Evolutionary conservation across 2,888 invertebrate species (phyloP).

Genomic region (Balanococcus diminutus): DNA sequence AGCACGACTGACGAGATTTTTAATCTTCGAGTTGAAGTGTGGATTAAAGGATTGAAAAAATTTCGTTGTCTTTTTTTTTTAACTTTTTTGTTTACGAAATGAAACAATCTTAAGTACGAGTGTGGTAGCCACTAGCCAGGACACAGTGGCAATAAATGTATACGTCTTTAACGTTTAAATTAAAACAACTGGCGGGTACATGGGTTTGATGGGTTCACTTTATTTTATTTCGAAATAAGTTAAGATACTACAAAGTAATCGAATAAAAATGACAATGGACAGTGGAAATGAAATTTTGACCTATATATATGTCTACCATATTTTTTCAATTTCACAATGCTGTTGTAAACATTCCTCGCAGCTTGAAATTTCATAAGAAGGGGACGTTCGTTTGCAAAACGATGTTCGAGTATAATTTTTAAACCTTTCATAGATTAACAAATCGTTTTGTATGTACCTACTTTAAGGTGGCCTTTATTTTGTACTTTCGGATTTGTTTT

Average conservation of each 20-base stretch:
- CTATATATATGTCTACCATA: background rate
- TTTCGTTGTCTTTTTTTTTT: background rate
- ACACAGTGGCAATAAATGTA: background rate
- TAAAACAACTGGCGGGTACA: too few species aligned
- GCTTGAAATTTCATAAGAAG: background rate
- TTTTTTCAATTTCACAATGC: background rate
- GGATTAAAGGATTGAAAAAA: slow-evolving; percentile 13
- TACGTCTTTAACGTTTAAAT: background rate
- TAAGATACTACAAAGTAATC: background rate
- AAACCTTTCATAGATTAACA: background rate
- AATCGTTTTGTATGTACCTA: background rate
- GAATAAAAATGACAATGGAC: background rate
- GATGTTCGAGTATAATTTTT: background rate
- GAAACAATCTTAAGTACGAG: background rate
- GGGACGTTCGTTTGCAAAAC: background rate
- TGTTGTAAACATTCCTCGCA: background rate
- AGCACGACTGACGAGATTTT: slow-evolving; percentile 3
- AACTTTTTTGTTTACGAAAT: background rate
- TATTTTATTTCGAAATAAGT: background rate
- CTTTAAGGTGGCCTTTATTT: too few species aligned
- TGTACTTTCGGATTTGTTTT: background rate
- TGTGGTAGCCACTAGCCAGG: too few species aligned
- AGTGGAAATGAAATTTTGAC: background rate
- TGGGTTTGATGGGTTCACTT: background rate
- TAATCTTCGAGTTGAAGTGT: slow-evolving; percentile 26